A percentile compares a stretch with the other conserved stretches of the same genome.
phyloP scores from a whole-genome alignment of 2,113 vertebrate species.

The Trachemys scripta region DNA sequence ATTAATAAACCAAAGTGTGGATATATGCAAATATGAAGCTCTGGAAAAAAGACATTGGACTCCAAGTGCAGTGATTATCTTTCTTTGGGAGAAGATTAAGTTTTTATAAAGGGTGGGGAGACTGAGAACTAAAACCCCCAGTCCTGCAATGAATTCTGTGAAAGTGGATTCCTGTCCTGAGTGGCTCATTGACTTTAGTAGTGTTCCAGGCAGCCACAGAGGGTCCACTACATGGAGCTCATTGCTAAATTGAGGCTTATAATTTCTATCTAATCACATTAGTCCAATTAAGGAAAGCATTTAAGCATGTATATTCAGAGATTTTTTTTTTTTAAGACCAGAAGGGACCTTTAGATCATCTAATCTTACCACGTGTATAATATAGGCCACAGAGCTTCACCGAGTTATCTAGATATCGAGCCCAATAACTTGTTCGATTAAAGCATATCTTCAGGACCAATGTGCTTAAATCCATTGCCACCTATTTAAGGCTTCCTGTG shows the following conservation, averaged over 20 bases:
- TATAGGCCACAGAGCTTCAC: accelerated
- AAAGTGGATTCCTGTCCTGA: accelerated
- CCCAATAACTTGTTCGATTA: not conserved
- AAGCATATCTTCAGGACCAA: not conserved
- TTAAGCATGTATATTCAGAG: not conserved
- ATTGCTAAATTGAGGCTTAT: accelerated
- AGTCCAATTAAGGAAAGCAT: not conserved
- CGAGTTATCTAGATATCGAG: not conserved
- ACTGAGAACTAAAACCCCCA: accelerated
- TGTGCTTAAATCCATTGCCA: not conserved
- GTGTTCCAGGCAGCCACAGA: not conserved
- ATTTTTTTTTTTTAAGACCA: not conserved
- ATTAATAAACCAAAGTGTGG: not conserved
- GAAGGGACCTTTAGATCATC: accelerated
- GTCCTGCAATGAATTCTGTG: accelerated
- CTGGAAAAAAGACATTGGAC: not conserved
- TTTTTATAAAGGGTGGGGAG: not conserved
- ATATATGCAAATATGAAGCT: not conserved
- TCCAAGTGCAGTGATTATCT: not conserved
- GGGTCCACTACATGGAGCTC: not conserved
- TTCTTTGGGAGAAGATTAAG: not conserved
- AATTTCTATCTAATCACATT: not conserved
- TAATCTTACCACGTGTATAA: not conserved
- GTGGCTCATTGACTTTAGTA: not conserved
- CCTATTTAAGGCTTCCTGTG: not conserved